phyloP scores from a whole-genome alignment of 2,113 vertebrate species.

The Ceuthmochares aereus region DNA sequence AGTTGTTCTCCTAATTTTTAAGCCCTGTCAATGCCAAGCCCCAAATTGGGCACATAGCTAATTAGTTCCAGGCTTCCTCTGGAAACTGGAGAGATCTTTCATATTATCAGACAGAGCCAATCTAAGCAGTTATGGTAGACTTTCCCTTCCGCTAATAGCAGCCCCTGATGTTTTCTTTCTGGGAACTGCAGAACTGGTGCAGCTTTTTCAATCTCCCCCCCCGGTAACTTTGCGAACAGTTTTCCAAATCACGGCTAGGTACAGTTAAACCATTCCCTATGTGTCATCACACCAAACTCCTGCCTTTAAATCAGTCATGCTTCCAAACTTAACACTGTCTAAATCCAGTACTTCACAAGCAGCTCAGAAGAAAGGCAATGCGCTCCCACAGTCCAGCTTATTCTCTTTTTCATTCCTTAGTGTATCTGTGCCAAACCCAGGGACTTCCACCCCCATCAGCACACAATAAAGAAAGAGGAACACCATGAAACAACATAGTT shows the following conservation, averaged over 20 bases:
- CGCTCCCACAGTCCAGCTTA: slow-evolving; percentile 69
- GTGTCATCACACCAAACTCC: slow-evolving; percentile 84
- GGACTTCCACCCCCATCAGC: slow-evolving; percentile 9
- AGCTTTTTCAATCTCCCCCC: slow-evolving; percentile 84
- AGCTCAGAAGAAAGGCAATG: slow-evolving; percentile 85
- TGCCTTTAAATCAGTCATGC: slow-evolving; percentile 83
- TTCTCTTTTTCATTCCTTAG: neutral
- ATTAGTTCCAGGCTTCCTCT: slow-evolving; percentile 81
- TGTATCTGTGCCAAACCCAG: neutral
- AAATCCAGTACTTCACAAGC: slow-evolving; percentile 85
- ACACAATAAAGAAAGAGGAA: slow-evolving; percentile 77
- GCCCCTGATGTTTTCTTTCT: slow-evolving; percentile 77
- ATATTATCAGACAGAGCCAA: slow-evolving; percentile 85
- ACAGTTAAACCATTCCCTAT: slow-evolving; percentile 87
- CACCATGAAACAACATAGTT: slow-evolving; percentile 82
- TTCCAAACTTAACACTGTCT: slow-evolving; percentile 84
- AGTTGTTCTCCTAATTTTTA: slow-evolving; percentile 67
- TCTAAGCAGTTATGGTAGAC: slow-evolving; percentile 75
- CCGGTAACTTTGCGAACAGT: slow-evolving; percentile 86
- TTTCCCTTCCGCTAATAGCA: slow-evolving; percentile 53
- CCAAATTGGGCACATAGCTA: slow-evolving; percentile 81
- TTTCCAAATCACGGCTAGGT: slow-evolving; percentile 84
- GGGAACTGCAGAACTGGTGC: slow-evolving; percentile 79
- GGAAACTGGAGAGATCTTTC: slow-evolving; percentile 84
- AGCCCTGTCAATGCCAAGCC: slow-evolving; percentile 84